Conservation (phyloP, 2,113 vertebrate genomes). For the Turdus rufiventris region DNA sequence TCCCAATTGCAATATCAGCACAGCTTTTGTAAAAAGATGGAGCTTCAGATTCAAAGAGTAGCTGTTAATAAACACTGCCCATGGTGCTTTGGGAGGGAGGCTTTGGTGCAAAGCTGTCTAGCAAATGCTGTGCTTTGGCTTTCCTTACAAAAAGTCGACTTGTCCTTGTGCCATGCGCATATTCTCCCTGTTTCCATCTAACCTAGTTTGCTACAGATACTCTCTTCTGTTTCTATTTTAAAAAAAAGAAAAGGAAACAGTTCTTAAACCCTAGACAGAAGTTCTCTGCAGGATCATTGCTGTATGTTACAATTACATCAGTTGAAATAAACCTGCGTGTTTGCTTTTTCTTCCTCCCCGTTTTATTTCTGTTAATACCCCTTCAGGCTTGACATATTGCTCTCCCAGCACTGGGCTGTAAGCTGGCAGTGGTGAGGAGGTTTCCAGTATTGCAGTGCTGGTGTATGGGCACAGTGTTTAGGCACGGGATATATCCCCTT, state of each 20-base stretch:
- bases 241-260: too few species aligned
- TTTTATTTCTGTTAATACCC: background rate
- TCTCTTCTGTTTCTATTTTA: background rate
- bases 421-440: rapidly evolving
- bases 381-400: background rate
- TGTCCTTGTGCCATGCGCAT: background rate
- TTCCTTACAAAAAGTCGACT: background rate
- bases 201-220: background rate
- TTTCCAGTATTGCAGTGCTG: background rate
- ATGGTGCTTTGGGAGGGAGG: background rate
- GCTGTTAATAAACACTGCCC: background rate
- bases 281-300: background rate
- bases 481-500: background rate
- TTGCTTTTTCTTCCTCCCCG: background rate
- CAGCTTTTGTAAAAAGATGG: background rate
- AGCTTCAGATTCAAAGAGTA: background rate
- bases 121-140: background rate
- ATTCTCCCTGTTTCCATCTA: background rate
- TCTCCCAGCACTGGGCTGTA: background rate
- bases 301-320: background rate
- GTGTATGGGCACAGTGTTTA: rapidly evolving
- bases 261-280: background rate
- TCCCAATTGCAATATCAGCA: background rate
- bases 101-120: background rate
- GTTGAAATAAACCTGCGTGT: background rate